Evolutionary conservation across 2,797 vertebrate species (phyloP), one percentile per base, ranked within the genome.

Genomic region (Otolemur crassicaudatus): DNA sequence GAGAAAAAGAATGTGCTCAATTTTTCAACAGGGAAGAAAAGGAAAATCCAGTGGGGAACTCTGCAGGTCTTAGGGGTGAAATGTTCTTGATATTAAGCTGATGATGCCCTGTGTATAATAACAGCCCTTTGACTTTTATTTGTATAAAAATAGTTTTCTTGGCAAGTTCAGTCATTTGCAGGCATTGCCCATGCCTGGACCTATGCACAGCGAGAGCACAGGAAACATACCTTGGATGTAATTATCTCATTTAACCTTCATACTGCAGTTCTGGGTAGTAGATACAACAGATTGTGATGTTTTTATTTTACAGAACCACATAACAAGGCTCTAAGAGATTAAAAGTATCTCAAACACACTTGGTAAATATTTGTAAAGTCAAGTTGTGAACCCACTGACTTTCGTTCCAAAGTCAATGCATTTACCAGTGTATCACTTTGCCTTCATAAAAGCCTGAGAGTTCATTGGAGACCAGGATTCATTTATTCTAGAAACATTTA

Each of bases 1-100:
- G 96, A 97, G 96, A 92, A 96, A 97, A 97, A 96, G 95, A 97
- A 97, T 97, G 97, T 96, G 95, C 73, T 96, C 93, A 95, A 96
- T 97, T 97, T 98, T 97, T 97, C 90, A 97, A 95, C 91, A 89
- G 31, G 85, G 85, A 69, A 37, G 22, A 5, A 73, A 89, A 96
- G 93, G 14, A 92, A 97, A 80, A 37, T 73, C 53, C 90, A 89
- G 94, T 56, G 85, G 84, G 56, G 37, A 95, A 92, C 70, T 93
- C 69, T 95, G 82, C 69, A 96, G 73, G 92, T 95, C 75, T 94
- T 90, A 3, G 29, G 49, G 86, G 58, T 92, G 56, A 97, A 86
- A 72, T 61, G 94, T 95, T 91, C 93, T 92, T 94, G 70, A 61
- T 92, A 95, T 79, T 94, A 96, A 91, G 40, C 67, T 89, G 87